Percentiles rank a stretch among this genome's conserved stretches.
These are phyloP conservation scores for Fratercula arctica DNA, from an alignment of 2,797 vertebrate species.

Conservation along the genomic window DNA sequence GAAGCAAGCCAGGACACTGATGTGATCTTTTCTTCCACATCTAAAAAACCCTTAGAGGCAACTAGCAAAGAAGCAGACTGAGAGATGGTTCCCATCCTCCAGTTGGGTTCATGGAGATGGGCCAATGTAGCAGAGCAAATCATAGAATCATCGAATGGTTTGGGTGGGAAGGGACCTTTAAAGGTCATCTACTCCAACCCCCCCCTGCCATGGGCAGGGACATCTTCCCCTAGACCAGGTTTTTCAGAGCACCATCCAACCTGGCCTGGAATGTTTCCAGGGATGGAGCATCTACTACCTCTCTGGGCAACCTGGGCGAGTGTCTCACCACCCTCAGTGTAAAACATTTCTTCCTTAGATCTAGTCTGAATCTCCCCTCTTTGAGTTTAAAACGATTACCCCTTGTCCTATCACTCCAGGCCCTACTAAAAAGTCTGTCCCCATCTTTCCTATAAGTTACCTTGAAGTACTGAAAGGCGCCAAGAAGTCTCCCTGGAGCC, in stretches of 20 bases:
- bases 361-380: accelerated
- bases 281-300: background rate
- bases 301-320: too few relatives aligned
- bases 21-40: background rate
- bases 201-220: background rate
- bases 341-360: accelerated
- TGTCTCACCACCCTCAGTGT: accelerated
- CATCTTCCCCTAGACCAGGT: background rate
- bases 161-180: background rate
- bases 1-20: background rate
- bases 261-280: background rate
- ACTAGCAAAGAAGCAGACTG: background rate
- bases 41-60: background rate
- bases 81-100: background rate
- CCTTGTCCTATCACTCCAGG: accelerated
- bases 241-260: background rate
- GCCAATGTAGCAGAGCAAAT: background rate
- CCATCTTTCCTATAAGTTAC: background rate
- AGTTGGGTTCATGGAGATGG: too few relatives aligned
- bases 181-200: background rate
- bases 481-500: accelerated
- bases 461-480: accelerated
- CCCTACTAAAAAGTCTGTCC: background rate
- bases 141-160: background rate
- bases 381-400: accelerated